Conservation (phyloP, 1,140 invertebrate species). For the Neomicropteryx cornuta region DNA sequence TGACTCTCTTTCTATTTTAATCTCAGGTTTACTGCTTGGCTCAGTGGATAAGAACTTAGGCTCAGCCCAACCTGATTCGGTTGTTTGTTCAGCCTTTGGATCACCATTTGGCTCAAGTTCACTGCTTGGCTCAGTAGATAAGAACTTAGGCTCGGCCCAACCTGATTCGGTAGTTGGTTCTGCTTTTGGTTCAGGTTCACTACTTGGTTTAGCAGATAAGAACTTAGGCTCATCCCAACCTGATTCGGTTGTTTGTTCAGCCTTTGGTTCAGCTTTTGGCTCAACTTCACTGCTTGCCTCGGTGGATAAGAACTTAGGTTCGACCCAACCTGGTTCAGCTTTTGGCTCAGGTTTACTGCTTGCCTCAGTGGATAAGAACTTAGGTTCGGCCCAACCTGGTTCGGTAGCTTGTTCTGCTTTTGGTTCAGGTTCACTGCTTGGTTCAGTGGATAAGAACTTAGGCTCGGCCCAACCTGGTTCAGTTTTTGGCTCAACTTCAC, state of each 20-base stretch:
- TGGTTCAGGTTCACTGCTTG: conserved; percentile 7
- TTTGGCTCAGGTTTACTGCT: conserved; percentile 11
- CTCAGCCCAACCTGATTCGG: conserved; percentile 13
- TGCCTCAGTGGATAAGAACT: conserved; percentile 14
- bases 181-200: conserved; percentile 13
- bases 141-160: no score
- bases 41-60: conserved; percentile 9
- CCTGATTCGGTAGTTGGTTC: conserved; percentile 16
- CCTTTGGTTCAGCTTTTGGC: conserved; percentile 11
- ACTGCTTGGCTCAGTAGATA: no score
- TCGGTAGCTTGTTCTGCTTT: conserved; percentile 13
- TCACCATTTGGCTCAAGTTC: conserved; percentile 11
- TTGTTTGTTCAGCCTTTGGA: conserved; percentile 16
- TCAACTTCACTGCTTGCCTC: conserved; percentile 18
- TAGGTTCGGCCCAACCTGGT: conserved; percentile 11
- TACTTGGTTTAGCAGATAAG: no score
- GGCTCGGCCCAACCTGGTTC: conserved; percentile 16
- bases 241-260: conserved; percentile 14
- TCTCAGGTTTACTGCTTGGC: conserved; percentile 14
- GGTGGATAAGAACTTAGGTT: conserved; percentile 11
- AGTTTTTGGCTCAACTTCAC: conserved; percentile 14
- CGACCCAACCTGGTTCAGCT: conserved; percentile 7
- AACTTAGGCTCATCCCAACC: no score
- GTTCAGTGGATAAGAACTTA: no score
- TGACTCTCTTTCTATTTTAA: background rate